These are phyloP conservation scores for Amphimedon queenslandica DNA, from an alignment of 37 sponge, comb jelly and placozoan species.

Conservation along the genomic window DNA sequence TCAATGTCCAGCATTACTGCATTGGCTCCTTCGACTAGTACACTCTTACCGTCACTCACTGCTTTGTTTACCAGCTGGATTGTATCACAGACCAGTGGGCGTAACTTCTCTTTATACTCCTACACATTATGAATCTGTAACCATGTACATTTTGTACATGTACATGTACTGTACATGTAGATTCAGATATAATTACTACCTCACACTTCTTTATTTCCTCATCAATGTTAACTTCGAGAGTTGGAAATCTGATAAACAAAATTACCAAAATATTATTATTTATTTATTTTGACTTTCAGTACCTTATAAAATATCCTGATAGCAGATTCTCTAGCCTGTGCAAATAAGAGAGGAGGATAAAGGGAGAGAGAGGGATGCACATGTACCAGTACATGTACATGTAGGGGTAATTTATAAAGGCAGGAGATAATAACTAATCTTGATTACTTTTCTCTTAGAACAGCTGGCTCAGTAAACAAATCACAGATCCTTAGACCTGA, in stretches of 20 bases:
- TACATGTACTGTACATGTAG: no score
- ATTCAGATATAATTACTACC: slow-evolving; percentile 7
- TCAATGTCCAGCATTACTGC: slow-evolving; percentile 99
- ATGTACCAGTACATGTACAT: neutral
- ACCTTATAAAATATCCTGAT: slow-evolving; percentile 39
- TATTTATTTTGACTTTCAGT: neutral
- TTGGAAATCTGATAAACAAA: slow-evolving; percentile 61
- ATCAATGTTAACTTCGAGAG: slow-evolving; percentile 57
- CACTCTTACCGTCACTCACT: slow-evolving; percentile 54
- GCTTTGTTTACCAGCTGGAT: slow-evolving; percentile 65
- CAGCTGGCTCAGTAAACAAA: slow-evolving; percentile 49
- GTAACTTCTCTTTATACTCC: slow-evolving; percentile 43
- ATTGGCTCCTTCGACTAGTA: slow-evolving; percentile 97
- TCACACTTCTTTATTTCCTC: slow-evolving; percentile 55
- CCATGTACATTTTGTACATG: no score
- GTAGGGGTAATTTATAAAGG: neutral
- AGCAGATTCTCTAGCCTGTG: slow-evolving; percentile 24
- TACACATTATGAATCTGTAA: no score
- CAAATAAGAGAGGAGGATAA: neutral
- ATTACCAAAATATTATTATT: neutral
- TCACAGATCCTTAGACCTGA: slow-evolving; percentile 82
- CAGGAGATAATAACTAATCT: no score
- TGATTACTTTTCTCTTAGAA: slow-evolving; percentile 50
- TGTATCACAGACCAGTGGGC: slow-evolving; percentile 86
- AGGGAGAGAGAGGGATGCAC: neutral